Percentiles rank a stretch among this genome's conserved stretches.
Conservation (phyloP, 2,797 vertebrate species). For the Oreonectes daqikongensis region DNA sequence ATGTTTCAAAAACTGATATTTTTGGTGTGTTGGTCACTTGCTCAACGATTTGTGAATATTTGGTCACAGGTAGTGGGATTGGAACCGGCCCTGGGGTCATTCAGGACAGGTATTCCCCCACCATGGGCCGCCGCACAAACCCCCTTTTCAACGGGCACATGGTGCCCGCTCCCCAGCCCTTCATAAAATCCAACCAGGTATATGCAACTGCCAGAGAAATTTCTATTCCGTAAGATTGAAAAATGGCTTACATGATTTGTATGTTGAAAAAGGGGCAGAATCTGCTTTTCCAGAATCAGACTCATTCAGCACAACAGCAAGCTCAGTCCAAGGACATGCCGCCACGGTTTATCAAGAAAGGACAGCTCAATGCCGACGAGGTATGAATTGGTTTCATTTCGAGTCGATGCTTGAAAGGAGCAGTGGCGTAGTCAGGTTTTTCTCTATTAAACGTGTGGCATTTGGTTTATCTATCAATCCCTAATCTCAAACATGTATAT, state of each 20-base stretch:
- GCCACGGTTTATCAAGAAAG: slow-evolving; percentile 97
- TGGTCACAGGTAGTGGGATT: slow-evolving; percentile 87
- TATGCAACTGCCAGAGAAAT: background rate
- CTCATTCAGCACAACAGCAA: slow-evolving; percentile 91
- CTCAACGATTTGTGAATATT: background rate
- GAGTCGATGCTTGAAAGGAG: no score
- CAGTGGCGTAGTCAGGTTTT: no score
- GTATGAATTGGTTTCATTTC: slow-evolving; percentile 69
- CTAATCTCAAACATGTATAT: no score
- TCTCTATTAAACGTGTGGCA: no score
- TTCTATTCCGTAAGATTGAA: background rate
- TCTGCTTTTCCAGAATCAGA: slow-evolving; percentile 97
- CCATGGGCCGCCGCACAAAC: slow-evolving; percentile 97
- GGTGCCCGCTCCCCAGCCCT: slow-evolving; percentile 88
- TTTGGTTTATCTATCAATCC: no score
- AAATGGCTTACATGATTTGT: background rate
- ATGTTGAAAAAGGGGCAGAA: slow-evolving; percentile 84
- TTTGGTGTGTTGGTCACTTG: background rate
- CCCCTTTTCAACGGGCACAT: slow-evolving; percentile 96
- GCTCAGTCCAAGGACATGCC: slow-evolving; percentile 97
- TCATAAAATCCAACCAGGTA: slow-evolving; percentile 95
- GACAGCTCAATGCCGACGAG: slow-evolving; percentile 97
- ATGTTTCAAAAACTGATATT: slow-evolving; percentile 29
- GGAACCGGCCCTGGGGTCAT: slow-evolving; percentile 98
- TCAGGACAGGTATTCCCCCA: slow-evolving; percentile 98